Conservation (phyloP, 2,113 vertebrate species). For the Rhynchopsitta pachyrhyncha region DNA sequence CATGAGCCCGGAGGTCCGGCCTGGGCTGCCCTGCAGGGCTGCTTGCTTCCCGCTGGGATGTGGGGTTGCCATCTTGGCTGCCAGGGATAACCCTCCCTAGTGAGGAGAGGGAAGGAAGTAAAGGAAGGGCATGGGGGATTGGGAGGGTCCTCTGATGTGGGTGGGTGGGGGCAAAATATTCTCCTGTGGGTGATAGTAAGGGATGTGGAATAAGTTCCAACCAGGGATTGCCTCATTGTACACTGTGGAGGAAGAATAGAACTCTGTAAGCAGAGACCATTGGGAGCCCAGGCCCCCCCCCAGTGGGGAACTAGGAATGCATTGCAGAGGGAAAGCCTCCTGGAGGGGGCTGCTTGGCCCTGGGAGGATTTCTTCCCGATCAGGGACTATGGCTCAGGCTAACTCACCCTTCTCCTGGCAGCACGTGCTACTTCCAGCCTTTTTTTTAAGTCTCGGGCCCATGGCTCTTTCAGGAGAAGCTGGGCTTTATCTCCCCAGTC, state of each 20-base stretch:
- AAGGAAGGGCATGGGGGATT: not conserved
- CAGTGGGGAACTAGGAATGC: not conserved
- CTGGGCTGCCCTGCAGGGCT: not conserved
- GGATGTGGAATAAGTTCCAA: not conserved
- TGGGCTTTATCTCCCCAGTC: not conserved
- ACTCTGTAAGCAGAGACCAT: accelerated
- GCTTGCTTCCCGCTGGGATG: not conserved
- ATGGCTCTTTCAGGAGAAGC: not conserved
- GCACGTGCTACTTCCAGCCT: not conserved
- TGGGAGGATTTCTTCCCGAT: not conserved
- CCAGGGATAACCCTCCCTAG: not conserved
- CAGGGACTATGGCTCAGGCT: not conserved
- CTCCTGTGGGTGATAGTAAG: not conserved
- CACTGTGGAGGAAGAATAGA: not conserved
- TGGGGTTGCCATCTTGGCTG: not conserved
- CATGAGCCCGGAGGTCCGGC: accelerated
- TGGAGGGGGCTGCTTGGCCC: not conserved
- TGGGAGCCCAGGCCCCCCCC: not conserved
- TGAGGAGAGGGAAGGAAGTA: not conserved
- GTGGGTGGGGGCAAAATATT: too few species aligned
- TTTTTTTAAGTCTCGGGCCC: not conserved
- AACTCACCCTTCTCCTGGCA: not conserved
- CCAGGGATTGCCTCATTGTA: not conserved
- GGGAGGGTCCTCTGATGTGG: not conserved
- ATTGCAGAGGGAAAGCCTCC: not conserved